These are phyloP conservation scores for Microhierax caerulescens DNA, from an alignment of 2,797 vertebrate genomes.

Conservation along the genomic window DNA sequence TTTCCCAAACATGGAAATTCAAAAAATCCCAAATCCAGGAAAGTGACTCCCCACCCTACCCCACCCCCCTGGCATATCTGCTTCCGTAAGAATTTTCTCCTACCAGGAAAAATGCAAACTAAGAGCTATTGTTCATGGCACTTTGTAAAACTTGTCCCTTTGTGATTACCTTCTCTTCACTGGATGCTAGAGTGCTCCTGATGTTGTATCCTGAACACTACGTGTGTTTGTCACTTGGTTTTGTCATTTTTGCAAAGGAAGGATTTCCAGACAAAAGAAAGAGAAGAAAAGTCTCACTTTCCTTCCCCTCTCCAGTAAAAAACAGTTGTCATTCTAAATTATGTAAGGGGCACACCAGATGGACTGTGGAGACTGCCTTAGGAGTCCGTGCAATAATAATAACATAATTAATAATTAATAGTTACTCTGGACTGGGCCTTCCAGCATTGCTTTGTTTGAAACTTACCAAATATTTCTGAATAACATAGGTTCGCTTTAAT, in stretches of 20 bases:
- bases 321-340: conserved; percentile 28
- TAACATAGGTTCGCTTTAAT: neutral
- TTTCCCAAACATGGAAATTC: neutral
- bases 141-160: neutral
- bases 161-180: neutral
- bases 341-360: conserved; percentile 12
- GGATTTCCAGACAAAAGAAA: neutral
- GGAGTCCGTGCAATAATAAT: conserved; percentile 44
- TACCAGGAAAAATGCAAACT: neutral
- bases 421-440: neutral
- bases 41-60: too few species aligned
- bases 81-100: neutral
- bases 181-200: neutral
- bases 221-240: neutral
- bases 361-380: neutral
- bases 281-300: neutral
- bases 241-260: neutral
- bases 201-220: neutral
- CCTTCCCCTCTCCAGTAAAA: neutral
- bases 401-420: conserved; percentile 38
- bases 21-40: too few species aligned
- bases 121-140: neutral
- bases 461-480: neutral
- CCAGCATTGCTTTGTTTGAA: neutral
- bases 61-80: neutral